These are phyloP conservation scores for Hemicrepidius hirtus DNA, from an alignment of 2,888 invertebrate genomes.

Conservation along the genomic window DNA sequence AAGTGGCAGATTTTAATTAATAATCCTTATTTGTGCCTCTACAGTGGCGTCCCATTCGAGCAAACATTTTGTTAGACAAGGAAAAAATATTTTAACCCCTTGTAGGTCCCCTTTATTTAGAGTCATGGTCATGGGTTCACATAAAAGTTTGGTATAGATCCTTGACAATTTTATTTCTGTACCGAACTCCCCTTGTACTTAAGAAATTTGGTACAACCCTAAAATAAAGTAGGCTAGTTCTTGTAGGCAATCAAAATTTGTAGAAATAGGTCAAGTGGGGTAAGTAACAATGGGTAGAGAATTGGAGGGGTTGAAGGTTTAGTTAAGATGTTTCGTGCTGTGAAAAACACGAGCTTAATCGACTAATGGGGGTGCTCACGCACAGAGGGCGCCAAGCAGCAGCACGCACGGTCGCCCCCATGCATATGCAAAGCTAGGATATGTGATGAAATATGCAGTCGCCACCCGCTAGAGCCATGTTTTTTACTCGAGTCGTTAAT, in stretches of 20 bases:
- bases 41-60: neutral
- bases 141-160: no score
- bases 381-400: conserved; percentile 34
- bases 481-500: conserved; percentile 51
- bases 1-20: conserved; percentile 25
- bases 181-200: no score
- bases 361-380: conserved; percentile 30
- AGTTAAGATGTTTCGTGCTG: conserved; percentile 20
- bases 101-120: no score
- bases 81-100: no score
- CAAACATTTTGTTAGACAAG: no score
- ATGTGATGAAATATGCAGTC: conserved; percentile 52
- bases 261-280: no score
- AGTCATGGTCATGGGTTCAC: no score
- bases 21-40: conserved; percentile 1
- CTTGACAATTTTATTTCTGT: no score
- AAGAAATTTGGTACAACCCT: no score
- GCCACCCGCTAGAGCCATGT: conserved; percentile 49
- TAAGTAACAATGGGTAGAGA: neutral
- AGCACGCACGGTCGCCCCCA: conserved; percentile 40
- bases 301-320: neutral
- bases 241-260: no score
- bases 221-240: no score
- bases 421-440: conserved; percentile 52
- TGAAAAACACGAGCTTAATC: conserved; percentile 39